Base-by-base conservation (phyloP, 2,888 invertebrate species). In the Quadriops clusia region DNA sequence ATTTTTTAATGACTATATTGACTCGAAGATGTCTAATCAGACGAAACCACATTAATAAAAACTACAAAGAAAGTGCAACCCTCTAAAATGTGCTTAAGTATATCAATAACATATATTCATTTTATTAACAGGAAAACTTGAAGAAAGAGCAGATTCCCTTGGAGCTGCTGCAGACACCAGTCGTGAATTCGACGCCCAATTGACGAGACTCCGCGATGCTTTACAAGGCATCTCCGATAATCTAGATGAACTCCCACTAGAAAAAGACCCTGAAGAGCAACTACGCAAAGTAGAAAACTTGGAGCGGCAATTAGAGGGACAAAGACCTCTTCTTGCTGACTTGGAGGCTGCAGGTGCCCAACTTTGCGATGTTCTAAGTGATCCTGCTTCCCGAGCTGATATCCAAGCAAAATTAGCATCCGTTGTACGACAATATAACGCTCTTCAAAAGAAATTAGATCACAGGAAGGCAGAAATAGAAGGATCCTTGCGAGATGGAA, bases 141-240 rank as follows among this genome's bases (percentile, higher is more conserved):
- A 87, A 50, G 83, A 89, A 45, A 75, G 93, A n/a, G 89, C 90
- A 0, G 78, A 79, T 18, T 83, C 81, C 36, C 65, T 93, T 3
- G 89, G 90, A 33, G 89, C 89, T 2, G 90, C 93, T 1, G 89
- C 86, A 3, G 91, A 90, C 48, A 86, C 91, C 5, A 86, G 89
- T 28, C 76, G 87, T 34, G 90, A 93, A 60, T 93, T 94, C 58
- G 90, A 91, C 61, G 85, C 87, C 0, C 84, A 83, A 2, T 67
- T 91, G 3, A 74, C 82, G 33, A 71, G 87, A 2, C 65, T 95
- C 4, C 71, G 82, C 10, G 86, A 86, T 54, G 87, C 90, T n/a
- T 59, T 94, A 26, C 84, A 86, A 53, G 77, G 74, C 36, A 86
- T 93, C 45, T 78, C 80, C 16, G 91, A 93, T 47, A 81, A 83